Evolutionary conservation across 2,797 vertebrate genomes (phyloP), one percentile per base, ranked within the genome.

Genomic region (Typhlichthys subterraneus): DNA sequence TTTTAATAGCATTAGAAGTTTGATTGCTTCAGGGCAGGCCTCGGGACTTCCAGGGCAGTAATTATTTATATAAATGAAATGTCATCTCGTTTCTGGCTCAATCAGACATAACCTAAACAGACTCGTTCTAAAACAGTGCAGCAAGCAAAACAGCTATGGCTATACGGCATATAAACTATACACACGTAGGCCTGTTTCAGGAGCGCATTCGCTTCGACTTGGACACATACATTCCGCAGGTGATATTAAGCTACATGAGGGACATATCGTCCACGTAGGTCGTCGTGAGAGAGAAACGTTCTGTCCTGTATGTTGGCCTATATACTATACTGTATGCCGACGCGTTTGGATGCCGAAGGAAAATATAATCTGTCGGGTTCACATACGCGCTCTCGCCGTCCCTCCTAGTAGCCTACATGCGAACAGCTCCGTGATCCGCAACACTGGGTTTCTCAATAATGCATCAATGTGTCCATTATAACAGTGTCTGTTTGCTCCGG

Each of bases 401-500:
- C 70, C 85, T 75, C 48, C 75, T 57, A 29, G 23, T 4, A 29
- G 76, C 77, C 82, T 69, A 73, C 69, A 19, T 80, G 84, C 76
- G 66, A 29, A 29, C 23, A 29, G 64, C 77, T 83, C 84, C 88
- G 84, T 91, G 87, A 89, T 89, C 85, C 80, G 80, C 42, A 83
- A 88, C 87, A 84, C 57, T 83, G 85, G 88, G 88, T 90, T 93
- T 82, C 91, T 95, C 91, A 94, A 94, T 95, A 94, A 95, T 94
- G 94, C 89, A 96, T 95, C 91, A 82, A 72, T 86, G 89, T 89
- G 91, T 93, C 93, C 92, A 94, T 95, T 94, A 94, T 94, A 92
- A 92, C 90, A 86, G 87, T 91, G 75, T 83, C 89, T 82, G 3
- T 81, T 85, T 80, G 81, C 86, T 65, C 66, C 70, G 86, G 91